Percentiles rank a stretch among this genome's conserved stretches.
These are phyloP conservation scores for Calephelis virginiensis DNA, from an alignment of 1,140 invertebrate species.

Conservation along the genomic window DNA sequence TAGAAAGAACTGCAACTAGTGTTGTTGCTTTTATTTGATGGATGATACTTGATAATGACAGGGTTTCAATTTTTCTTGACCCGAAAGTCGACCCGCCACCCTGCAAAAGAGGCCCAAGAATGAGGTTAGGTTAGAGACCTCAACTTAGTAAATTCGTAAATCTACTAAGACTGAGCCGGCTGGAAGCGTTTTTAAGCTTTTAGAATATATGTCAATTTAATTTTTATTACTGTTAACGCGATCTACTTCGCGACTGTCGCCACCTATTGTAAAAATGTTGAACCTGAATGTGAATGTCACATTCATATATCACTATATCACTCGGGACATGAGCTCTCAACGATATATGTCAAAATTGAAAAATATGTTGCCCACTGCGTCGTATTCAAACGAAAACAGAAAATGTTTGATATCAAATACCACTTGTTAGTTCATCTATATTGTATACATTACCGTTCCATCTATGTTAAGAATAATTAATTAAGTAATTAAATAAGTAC, in stretches of 20 bases:
- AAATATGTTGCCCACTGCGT: not conserved
- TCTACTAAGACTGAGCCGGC: conserved; percentile 59
- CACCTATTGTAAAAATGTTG: conserved; percentile 37
- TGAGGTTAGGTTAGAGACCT: conserved; percentile 72
- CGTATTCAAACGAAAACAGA: too few species aligned
- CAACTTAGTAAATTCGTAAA: conserved; percentile 50
- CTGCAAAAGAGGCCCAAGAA: conserved; percentile 71
- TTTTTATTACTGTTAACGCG: conserved; percentile 29
- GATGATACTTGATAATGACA: too few species aligned
- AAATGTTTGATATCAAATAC: too few species aligned
- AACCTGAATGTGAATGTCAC: not conserved
- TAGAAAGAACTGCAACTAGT: too few species aligned
- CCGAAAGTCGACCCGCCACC: conserved; percentile 67
- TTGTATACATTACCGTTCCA: too few species aligned
- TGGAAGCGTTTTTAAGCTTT: conserved; percentile 22
- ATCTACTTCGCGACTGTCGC: conserved; percentile 35
- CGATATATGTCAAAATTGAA: not conserved
- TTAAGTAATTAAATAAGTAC: too few species aligned
- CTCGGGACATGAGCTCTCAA: not conserved
- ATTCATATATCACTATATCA: too few species aligned
- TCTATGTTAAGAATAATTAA: too few species aligned
- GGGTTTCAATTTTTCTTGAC: conserved; percentile 74
- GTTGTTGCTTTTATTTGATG: too few species aligned
- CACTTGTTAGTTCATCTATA: too few species aligned
- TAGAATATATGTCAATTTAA: not conserved